Base-by-base conservation (phyloP, 2,888 invertebrate species). In the Diarsia mendica region DNA sequence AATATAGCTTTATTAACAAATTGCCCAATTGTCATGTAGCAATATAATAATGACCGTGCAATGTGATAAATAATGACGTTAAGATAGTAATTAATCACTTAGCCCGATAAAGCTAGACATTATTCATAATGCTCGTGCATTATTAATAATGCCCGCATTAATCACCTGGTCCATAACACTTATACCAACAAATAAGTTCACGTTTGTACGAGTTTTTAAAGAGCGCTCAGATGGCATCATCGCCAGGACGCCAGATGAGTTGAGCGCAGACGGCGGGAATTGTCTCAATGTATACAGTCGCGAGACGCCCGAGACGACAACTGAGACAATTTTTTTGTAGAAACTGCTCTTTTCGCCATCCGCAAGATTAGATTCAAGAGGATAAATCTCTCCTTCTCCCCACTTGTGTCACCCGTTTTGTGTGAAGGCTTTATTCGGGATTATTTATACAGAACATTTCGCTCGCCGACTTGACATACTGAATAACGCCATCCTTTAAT, bases 321-420 rank as follows among this genome's bases (percentile, higher is more conserved):
- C 91, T 91, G 91, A 93, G 92, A 93, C 91, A 88, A 87, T 86
- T 87, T 93, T 93, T 94, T 93, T 93, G 92, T 92, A 92, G 89
- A 93, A 94, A 93, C 92, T 94, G 94, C 93, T 95, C 93, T 93
- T 94, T 95, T 94, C 92, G 91, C 94, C 93, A 95, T 95, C 94
- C 94, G 89, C 94, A 94, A 96, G 95, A 96, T 95, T 95, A 95
- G 94, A 96, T 95, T 95, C 95, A 92, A 93, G 93, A 90, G 94
- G 93, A 96, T 96, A 96, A 95, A 96, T 96, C 95, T 94, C 90
- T 92, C 91, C 90, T 91, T 91, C 92, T 93, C 91, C 92, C 92
- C 92, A 90, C 93, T 93, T 90, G 92, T 92, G 93, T 93, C 92
- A 88, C 92, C 92, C 93, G 91, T 93, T 94, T 93, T 94, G 93